Evolutionary conservation across 2,888 invertebrate species (phyloP).

Genomic region (Pristionchus maxplancki): DNA sequence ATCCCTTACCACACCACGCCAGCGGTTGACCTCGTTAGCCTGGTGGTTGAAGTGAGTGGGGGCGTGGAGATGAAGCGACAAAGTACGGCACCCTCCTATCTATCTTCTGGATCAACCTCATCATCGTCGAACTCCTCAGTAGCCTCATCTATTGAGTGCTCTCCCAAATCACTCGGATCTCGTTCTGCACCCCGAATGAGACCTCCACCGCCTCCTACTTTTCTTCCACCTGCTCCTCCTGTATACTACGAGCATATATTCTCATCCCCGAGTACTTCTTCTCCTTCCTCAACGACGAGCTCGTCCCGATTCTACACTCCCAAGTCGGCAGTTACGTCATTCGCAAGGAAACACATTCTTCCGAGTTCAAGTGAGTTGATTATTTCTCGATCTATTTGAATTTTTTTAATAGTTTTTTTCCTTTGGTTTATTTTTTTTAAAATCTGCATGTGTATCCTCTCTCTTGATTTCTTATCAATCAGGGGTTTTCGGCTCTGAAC

Average conservation of each 20-base stretch:
- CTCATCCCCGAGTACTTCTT: background rate
- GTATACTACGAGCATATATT: background rate
- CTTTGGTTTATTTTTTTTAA: too few species aligned
- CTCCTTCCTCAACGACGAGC: background rate
- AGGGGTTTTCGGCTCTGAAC: background rate
- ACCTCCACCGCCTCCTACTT: background rate
- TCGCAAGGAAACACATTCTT: background rate
- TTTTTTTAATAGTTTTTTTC: background rate
- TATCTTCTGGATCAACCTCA: conserved; percentile 24
- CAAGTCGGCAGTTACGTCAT: background rate
- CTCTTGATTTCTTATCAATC: too few species aligned
- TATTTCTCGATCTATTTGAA: background rate
- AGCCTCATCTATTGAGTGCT: conserved; percentile 18
- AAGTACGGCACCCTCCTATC: conserved; percentile 9
- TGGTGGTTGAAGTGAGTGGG: background rate
- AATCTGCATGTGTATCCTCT: too few species aligned
- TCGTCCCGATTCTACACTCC: background rate
- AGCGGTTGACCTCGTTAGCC: background rate
- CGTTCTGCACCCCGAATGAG: background rate
- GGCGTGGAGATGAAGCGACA: conserved; percentile 14
- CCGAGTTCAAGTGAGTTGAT: background rate
- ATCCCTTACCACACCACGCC: background rate
- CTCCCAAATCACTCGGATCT: background rate
- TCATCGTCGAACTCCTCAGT: conserved; percentile 1
- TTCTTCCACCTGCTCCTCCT: background rate